Evolutionary conservation across 2,888 invertebrate species (phyloP).

Genomic region (Agrotis puta): DNA sequence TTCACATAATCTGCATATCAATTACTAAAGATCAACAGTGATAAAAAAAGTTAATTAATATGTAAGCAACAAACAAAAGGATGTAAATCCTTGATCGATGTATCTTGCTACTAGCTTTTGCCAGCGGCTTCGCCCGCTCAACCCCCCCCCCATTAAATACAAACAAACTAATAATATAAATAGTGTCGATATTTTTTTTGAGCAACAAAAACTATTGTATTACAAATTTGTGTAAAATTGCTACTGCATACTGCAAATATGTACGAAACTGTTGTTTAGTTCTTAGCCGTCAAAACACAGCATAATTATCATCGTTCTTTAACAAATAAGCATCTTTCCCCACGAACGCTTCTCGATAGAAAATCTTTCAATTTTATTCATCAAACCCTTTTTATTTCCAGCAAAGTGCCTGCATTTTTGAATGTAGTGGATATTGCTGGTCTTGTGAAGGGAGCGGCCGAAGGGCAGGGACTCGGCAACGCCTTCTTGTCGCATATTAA

Average conservation of each 20-base stretch:
- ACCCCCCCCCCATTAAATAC: no score
- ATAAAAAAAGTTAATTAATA: not conserved
- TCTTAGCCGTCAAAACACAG: not conserved
- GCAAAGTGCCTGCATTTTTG: conserved; percentile 99
- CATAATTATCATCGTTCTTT: not conserved
- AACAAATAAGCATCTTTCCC: not conserved
- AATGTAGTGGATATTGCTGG: conserved; percentile 99
- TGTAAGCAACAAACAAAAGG: no score
- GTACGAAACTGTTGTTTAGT: not conserved
- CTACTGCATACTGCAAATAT: not conserved
- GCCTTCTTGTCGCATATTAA: conserved; percentile 99
- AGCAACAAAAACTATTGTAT: not conserved
- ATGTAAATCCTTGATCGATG: not conserved
- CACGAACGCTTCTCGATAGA: not conserved
- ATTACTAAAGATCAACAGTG: not conserved
- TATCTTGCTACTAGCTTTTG: not conserved
- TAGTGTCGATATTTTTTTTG: no score
- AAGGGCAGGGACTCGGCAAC: conserved; percentile 99
- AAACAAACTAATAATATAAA: no score
- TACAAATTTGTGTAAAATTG: no score
- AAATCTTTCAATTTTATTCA: not conserved
- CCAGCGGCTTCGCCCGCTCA: no score
- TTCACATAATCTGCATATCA: not conserved
- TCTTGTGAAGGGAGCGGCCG: conserved; percentile 99
- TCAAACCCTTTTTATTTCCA: conserved; percentile 75